Conservation (phyloP, 2,113 vertebrate genomes). For the Vulpes ferrilata region DNA sequence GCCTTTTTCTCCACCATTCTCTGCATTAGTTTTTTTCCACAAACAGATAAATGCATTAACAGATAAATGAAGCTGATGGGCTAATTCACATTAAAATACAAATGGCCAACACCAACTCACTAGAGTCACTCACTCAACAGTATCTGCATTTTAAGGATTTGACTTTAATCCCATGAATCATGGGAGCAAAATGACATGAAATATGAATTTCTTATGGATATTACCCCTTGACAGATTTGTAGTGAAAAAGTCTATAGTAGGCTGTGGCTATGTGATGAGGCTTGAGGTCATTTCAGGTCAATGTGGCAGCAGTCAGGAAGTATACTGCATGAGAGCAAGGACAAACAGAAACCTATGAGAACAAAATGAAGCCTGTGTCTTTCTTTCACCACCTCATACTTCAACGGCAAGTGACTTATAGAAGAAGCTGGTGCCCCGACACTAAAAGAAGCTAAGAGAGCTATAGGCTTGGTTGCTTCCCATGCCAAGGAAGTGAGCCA, state of each 20-base stretch:
- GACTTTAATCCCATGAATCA: not conserved
- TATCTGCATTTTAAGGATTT: not conserved
- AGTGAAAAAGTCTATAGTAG: not conserved
- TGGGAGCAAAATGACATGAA: not conserved
- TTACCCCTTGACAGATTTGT: not conserved
- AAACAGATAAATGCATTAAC: not conserved
- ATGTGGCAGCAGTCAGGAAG: not conserved
- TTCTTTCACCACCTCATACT: not conserved
- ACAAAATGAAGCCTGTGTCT: not conserved
- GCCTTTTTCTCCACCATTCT: not conserved
- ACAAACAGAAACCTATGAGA: not conserved
- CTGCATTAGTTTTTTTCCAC: not conserved
- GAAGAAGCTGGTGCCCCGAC: not conserved
- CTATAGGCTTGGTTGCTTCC: not conserved
- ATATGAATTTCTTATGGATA: not conserved
- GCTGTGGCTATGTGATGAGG: no score
- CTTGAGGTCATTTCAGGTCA: not conserved
- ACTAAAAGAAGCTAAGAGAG: not conserved
- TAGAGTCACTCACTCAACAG: not conserved
- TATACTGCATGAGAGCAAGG: not conserved
- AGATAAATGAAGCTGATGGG: not conserved
- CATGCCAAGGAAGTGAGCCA: not conserved
- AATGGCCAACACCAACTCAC: not conserved
- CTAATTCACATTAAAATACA: not conserved
- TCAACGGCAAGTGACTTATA: not conserved